Conservation (phyloP, 2,797 vertebrate species). For the Falco peregrinus region DNA sequence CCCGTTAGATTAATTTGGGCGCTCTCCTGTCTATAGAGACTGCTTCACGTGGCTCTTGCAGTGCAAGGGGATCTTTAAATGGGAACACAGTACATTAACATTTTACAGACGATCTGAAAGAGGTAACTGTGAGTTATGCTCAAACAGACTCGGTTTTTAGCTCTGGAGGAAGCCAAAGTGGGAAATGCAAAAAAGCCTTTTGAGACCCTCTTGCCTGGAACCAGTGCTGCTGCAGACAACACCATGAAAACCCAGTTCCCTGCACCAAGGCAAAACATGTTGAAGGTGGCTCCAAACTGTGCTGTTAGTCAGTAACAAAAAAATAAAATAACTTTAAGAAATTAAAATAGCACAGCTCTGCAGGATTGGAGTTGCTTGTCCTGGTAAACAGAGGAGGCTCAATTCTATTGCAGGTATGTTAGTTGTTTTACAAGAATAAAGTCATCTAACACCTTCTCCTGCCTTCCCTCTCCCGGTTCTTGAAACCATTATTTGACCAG, state of each 20-base stretch:
- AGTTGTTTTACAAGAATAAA: background rate
- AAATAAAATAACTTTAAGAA: background rate
- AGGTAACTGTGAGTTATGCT: constrained; percentile 1
- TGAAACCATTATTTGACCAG: background rate
- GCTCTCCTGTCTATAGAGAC: rapidly evolving
- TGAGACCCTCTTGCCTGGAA: background rate
- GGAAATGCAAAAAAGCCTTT: background rate
- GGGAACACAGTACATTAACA: background rate
- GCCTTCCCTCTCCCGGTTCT: background rate
- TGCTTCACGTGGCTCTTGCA: background rate
- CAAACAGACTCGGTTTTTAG: background rate
- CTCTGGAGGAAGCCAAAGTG: background rate
- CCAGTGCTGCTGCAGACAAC: background rate
- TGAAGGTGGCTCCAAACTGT: background rate
- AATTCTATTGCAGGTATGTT: background rate
- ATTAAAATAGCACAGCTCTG: background rate
- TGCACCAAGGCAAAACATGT: background rate
- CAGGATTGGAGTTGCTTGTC: background rate
- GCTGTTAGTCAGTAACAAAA: background rate
- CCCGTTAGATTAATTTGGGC: background rate
- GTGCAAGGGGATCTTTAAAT: background rate
- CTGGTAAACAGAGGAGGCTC: background rate
- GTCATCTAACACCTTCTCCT: background rate
- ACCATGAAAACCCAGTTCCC: background rate
- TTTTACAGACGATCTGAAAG: constrained; percentile 8